Evolutionary conservation across 2,888 invertebrate genomes (phyloP).

Genomic region (Calephelis perditalis): DNA sequence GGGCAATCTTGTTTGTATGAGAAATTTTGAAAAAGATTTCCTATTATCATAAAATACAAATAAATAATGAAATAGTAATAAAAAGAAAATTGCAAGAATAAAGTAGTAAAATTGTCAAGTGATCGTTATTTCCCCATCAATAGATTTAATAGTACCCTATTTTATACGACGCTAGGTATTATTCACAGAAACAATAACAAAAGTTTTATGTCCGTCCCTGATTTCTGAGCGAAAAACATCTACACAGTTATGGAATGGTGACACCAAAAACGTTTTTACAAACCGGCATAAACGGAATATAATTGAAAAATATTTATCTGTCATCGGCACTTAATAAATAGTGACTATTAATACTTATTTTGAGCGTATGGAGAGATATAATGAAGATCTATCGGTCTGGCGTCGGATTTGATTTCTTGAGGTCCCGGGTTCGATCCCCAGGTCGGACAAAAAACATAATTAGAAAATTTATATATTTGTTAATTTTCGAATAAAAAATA

Average conservation of each 20-base stretch:
- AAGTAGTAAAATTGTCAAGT: not conserved
- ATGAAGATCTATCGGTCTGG: too few species aligned
- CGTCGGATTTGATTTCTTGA: too few species aligned
- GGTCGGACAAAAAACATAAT: too few species aligned
- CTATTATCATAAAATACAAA: not conserved
- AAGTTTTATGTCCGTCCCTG: slow-evolving; percentile 5
- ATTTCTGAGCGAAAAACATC: not conserved
- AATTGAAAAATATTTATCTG: not conserved
- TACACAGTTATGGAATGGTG: not conserved
- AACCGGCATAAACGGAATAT: not conserved
- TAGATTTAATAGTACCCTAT: not conserved
- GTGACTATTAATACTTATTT: too few species aligned
- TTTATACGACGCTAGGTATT: not conserved
- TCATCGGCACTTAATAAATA: too few species aligned
- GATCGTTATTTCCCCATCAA: not conserved
- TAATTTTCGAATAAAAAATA: too few species aligned
- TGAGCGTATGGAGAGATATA: too few species aligned
- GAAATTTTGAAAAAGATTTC: not conserved
- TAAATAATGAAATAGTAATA: not conserved
- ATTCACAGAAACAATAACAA: slow-evolving; percentile 1
- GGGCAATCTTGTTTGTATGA: too few species aligned
- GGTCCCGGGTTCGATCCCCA: too few species aligned
- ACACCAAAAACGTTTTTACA: not conserved
- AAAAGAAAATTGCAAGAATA: not conserved
- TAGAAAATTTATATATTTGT: too few species aligned